Evolutionary conservation across 2,113 vertebrate genomes (phyloP).

Genomic region (Microcebus jonahi): DNA sequence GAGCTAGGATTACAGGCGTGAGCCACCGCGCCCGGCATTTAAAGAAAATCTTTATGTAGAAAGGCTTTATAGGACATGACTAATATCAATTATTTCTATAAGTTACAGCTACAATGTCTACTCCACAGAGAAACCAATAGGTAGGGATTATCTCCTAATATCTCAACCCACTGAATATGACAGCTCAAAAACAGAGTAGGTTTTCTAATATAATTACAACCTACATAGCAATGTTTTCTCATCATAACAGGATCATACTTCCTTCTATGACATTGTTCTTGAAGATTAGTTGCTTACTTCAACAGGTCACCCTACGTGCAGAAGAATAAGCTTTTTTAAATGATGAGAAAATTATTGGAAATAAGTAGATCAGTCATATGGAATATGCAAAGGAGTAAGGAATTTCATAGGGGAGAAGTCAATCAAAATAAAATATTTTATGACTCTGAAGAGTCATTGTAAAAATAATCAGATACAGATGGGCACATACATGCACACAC

Average conservation of each 20-base stretch:
- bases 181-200: neutral
- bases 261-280: neutral
- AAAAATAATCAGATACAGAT: neutral
- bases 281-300: neutral
- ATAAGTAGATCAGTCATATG: neutral
- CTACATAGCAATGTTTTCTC: neutral
- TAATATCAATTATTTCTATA: neutral
- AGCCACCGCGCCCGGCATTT: too few relatives aligned
- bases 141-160: neutral
- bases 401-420: neutral
- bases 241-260: accelerated
- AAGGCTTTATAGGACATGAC: neutral
- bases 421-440: neutral
- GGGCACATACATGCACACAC: neutral
- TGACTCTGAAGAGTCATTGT: neutral
- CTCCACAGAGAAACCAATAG: neutral
- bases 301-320: neutral
- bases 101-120: neutral
- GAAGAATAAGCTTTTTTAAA: neutral
- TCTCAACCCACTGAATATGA: neutral
- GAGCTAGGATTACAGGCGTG: too few relatives aligned
- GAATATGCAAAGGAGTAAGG: neutral
- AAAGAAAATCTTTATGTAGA: neutral
- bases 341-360: neutral
- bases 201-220: neutral